Evolutionary conservation across 1,140 invertebrate genomes (phyloP).

Genomic region (Dinothrombium tinctorium): DNA sequence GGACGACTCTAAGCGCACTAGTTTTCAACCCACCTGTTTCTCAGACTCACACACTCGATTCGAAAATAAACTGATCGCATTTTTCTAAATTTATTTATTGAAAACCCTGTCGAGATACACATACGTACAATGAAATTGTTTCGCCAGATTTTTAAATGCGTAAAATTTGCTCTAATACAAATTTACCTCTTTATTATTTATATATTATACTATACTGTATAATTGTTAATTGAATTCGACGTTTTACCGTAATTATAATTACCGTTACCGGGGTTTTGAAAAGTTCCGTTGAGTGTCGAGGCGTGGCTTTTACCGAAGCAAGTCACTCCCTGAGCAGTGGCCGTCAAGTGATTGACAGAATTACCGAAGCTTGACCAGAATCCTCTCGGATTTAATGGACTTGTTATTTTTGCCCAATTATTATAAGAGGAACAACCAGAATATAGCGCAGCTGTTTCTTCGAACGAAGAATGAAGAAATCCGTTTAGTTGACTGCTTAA

Average conservation of each 20-base stretch:
- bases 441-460: conserved; percentile 37
- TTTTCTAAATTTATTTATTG: too few species aligned
- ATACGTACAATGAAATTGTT: too few species aligned
- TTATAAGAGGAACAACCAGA: conserved; percentile 69
- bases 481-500: conserved; percentile 77
- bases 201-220: too few species aligned
- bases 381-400: neutral
- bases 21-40: too few species aligned
- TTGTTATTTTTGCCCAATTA: conserved; percentile 76
- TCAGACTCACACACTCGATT: too few species aligned
- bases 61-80: too few species aligned
- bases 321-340: neutral
- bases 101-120: too few species aligned
- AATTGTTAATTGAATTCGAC: too few species aligned
- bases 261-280: neutral
- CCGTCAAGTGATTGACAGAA: neutral
- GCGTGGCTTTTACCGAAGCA: neutral
- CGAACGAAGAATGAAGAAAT: conserved; percentile 56
- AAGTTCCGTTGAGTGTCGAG: neutral
- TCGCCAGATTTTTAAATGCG: too few species aligned
- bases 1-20: too few species aligned
- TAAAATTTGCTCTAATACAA: too few species aligned
- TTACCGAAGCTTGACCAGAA: conserved; percentile 3
- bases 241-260: neutral
- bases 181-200: too few species aligned